A percentile compares a stretch with the other conserved stretches of the same genome.
These are phyloP conservation scores for Manis pentadactyla DNA, from an alignment of 2,797 vertebrate genomes.

Conservation along the genomic window DNA sequence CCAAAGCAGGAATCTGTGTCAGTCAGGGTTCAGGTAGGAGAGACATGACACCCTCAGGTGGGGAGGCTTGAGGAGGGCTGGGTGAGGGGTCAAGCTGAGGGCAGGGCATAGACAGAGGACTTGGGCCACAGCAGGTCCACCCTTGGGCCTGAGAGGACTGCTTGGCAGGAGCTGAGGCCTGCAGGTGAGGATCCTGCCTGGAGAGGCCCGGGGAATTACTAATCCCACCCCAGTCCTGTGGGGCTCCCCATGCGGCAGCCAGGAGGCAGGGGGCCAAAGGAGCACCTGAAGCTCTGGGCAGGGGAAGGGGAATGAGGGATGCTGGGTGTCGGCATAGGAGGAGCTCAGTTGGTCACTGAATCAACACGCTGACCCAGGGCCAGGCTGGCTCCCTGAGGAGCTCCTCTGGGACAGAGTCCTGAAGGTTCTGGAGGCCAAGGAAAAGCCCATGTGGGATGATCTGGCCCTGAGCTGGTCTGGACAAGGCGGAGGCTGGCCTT, in stretches of 20 bases:
- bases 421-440: neutral
- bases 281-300: neutral
- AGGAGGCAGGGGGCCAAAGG: neutral
- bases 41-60: neutral
- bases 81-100: neutral
- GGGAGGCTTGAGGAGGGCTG: neutral
- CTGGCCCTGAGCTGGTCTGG: fast-evolving
- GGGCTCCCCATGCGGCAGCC: neutral
- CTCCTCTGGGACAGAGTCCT: neutral
- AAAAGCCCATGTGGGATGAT: neutral
- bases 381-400: neutral
- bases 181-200: no score
- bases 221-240: fast-evolving
- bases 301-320: fast-evolving
- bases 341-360: no score
- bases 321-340: no score
- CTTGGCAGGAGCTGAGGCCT: neutral
- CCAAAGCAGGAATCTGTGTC: neutral
- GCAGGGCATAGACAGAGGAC: neutral
- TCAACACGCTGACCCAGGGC: fast-evolving
- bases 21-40: neutral
- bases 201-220: neutral
- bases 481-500: no score
- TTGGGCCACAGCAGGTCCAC: neutral
- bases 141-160: neutral